Evolutionary conservation across 2,888 invertebrate genomes (phyloP).

Genomic region (Chloroclysta siterata): DNA sequence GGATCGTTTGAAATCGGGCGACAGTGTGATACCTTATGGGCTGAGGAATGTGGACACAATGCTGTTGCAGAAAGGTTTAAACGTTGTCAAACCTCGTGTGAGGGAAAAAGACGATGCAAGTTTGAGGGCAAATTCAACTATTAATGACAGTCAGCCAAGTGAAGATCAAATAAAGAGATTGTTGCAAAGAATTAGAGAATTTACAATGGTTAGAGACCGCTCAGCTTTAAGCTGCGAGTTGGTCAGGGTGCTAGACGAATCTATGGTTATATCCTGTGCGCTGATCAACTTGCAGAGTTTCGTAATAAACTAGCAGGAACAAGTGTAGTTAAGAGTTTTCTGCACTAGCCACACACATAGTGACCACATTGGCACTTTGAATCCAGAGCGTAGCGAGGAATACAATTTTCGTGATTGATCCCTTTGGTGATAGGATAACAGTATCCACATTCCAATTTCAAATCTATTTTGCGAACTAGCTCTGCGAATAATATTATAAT

Average conservation of each 20-base stretch:
- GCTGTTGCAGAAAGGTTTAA: neutral
- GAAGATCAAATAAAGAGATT: constrained; percentile 4
- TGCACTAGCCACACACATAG: no score
- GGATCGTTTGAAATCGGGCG: constrained; percentile 1
- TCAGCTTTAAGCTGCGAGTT: constrained; percentile 11
- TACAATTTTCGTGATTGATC: no score
- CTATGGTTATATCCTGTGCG: constrained; percentile 12
- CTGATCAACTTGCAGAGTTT: constrained; percentile 16
- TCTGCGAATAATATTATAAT: no score
- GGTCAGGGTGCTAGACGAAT: constrained; percentile 9
- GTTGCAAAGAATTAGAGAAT: constrained; percentile 8
- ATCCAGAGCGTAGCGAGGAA: no score
- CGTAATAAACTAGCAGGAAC: no score
- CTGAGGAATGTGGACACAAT: constrained; percentile 2
- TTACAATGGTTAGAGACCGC: constrained; percentile 4
- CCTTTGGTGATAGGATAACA: no score
- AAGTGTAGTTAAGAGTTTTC: no score
- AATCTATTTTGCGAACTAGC: no score
- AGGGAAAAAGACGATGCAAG: neutral
- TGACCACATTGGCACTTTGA: no score
- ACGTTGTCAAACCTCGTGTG: neutral
- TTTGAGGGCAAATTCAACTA: neutral
- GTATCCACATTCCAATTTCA: no score
- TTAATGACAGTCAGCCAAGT: neutral
- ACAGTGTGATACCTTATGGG: neutral